phyloP scores from a whole-genome alignment of 2,888 invertebrate genomes.

The Himalopsyche japonica region DNA sequence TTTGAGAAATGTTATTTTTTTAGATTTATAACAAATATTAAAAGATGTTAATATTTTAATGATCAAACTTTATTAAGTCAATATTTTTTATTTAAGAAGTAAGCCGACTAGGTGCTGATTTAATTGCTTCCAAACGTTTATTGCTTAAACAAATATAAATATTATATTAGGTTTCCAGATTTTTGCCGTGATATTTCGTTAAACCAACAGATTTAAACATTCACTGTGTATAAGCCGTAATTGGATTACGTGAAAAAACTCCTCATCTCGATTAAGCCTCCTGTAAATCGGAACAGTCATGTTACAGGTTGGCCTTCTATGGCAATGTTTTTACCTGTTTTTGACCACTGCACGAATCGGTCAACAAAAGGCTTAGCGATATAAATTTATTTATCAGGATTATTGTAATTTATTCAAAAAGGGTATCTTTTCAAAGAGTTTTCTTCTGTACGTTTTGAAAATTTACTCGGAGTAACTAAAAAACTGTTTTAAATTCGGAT shows the following conservation, averaged over 20 bases:
- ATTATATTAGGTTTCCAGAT: not conserved
- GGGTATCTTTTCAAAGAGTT: not conserved
- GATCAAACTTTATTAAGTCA: no score
- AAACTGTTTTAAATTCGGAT: not conserved
- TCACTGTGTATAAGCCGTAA: not conserved
- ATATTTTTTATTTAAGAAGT: no score
- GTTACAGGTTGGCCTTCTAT: not conserved
- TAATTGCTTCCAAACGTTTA: no score
- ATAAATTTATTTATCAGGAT: not conserved
- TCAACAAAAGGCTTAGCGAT: not conserved
- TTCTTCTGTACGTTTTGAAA: not conserved
- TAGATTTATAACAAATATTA: no score
- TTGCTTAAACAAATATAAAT: no score
- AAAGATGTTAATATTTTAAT: no score
- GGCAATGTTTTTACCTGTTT: not conserved
- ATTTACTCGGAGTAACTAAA: not conserved
- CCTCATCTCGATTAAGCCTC: not conserved
- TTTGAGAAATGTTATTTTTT: no score
- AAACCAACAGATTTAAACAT: not conserved
- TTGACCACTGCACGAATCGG: not conserved
- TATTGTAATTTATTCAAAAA: not conserved
- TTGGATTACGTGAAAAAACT: not conserved
- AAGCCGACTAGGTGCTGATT: no score
- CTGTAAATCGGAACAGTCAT: not conserved
- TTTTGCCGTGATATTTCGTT: not conserved